A percentile compares a stretch with the other conserved stretches of the same genome.
These are phyloP conservation scores for Lordiphosa mommai DNA, from an alignment of 1,140 invertebrate species.

Conservation along the genomic window DNA sequence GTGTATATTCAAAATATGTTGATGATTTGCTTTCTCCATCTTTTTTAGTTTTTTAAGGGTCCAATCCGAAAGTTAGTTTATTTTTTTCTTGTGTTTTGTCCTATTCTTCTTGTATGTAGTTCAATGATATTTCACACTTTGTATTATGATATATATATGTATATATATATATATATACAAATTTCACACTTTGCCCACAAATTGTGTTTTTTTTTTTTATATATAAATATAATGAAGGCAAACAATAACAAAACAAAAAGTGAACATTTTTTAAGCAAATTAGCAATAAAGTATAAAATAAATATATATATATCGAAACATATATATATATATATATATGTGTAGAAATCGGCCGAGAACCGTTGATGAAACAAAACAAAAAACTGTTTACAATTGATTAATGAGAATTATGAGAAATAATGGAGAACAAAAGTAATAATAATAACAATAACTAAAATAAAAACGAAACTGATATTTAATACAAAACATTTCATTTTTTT, in stretches of 20 bases:
- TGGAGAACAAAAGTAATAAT: slow-evolving; percentile 52
- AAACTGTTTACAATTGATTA: slow-evolving; percentile 72
- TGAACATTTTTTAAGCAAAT: slow-evolving; percentile 65
- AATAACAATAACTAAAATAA: slow-evolving; percentile 65
- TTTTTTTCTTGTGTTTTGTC: slow-evolving; percentile 12
- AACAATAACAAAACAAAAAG: slow-evolving; percentile 53
- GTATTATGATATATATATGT: background rate
- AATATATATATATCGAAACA: slow-evolving; percentile 14
- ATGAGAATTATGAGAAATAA: slow-evolving; percentile 32
- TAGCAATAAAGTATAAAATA: slow-evolving; percentile 59
- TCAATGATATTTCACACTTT: background rate
- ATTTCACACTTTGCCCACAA: background rate
- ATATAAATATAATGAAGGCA: background rate
- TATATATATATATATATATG: slow-evolving; percentile 38
- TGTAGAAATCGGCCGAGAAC: slow-evolving; percentile 57
- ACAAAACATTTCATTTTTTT: no score
- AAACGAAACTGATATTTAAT: slow-evolving; percentile 73
- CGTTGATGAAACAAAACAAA: slow-evolving; percentile 53
- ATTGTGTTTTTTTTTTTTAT: slow-evolving; percentile 8
- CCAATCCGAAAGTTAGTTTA: slow-evolving; percentile 21
- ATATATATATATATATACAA: background rate
- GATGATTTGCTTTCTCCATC: no score
- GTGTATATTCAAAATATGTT: no score
- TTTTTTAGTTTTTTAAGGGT: slow-evolving; percentile 38
- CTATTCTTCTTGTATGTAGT: background rate